Evolutionary conservation across 2,797 vertebrate genomes (phyloP), one percentile per base, ranked within the genome.

Genomic region (Setipinna tenuifilis): DNA sequence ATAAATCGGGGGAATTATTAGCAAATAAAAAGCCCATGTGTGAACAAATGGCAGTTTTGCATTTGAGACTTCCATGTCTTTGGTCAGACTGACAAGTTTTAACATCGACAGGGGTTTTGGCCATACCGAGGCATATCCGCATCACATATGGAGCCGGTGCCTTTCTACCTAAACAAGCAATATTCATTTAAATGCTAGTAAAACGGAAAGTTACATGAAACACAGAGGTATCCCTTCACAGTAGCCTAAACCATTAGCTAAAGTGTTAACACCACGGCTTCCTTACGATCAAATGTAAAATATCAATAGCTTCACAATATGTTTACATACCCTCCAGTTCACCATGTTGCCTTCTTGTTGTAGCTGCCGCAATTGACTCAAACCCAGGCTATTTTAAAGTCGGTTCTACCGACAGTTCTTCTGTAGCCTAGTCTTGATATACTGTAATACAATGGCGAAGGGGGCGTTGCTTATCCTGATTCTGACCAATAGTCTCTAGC

Each of bases 301-400:
- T 9, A 54, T 54, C 50, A 3, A 14, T 54, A 54, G 46, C 46
- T 3, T 54, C 14, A 54, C 3, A 48, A 48, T 10, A 48, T 7
- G 83, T 6, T 9, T 35, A 59, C 86, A 35, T 57, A 90, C 89
- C 89, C 48, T 85, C 85, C 83, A 90, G 84, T 90, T 90, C 65
- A 90, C 88, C 89, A 90, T 90, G 68, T 80, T 84, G 58, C 3
- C 75, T 21, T 50, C 2, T 57, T 19, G 31, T 10, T 41, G 71
- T 78, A 44, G 71, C 71, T 78, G 17, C 35, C 71, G 21, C 31
- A 6, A 21, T 44, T 78, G 6, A 44, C 17, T 78, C 10, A 9
- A 21, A 44, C 7, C 17, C 16, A 35, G 16, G 44, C 31, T 10
- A 78, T 44, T 44, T 75, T 6, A 17, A 0, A 19, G 14, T 78